Evolutionary conservation across 2,888 invertebrate genomes (phyloP), one percentile per base, ranked within the genome.

Genomic region (Orthosia incerta): DNA sequence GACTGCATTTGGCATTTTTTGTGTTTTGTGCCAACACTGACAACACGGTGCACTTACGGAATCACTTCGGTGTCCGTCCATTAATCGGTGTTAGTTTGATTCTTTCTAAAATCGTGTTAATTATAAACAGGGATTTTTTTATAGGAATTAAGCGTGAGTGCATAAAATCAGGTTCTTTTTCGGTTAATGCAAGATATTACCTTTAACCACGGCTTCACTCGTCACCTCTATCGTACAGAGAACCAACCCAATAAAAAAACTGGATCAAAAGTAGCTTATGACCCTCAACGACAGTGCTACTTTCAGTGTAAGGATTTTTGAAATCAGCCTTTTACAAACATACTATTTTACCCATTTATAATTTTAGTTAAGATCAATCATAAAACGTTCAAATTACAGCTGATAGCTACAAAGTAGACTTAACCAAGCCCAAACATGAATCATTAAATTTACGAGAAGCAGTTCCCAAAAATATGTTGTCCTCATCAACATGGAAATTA

Each of bases 401-500:
- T 48, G 13, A 20, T 39, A 39, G 4, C 46, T 31, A 61, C 31
- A 55, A 60, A 46, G 23, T 23, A 26, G 15, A 65, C 13, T 4
- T 15, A 45, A 50, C 23, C 2, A 56, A 18, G 4, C 39, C 23
- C 11, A 26, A 50, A 39, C 13, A 67, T 39, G 46, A 74, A 51
- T 16, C 46, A 57, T 59, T 55, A 7, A 51, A 23, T 68, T 64
- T 51, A 74, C 45, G 60, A 69, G 11, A 16, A 50, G 20, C 53
- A 59, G 12, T 76, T 56, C 55, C 26, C 60, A 62, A 68, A 71
- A 69, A 56, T 63, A 77, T 39, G 11, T 46, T n/a, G 31, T 53
- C 13, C 63, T 74, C 66, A 76, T 79, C 60, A 71, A 68, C 62
- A 84, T 79, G 13, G 39, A 79, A 81, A 83, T 76, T 59, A 76